Conservation (phyloP, 2,797 vertebrate genomes). For the Lindbergichthys nudifrons region DNA sequence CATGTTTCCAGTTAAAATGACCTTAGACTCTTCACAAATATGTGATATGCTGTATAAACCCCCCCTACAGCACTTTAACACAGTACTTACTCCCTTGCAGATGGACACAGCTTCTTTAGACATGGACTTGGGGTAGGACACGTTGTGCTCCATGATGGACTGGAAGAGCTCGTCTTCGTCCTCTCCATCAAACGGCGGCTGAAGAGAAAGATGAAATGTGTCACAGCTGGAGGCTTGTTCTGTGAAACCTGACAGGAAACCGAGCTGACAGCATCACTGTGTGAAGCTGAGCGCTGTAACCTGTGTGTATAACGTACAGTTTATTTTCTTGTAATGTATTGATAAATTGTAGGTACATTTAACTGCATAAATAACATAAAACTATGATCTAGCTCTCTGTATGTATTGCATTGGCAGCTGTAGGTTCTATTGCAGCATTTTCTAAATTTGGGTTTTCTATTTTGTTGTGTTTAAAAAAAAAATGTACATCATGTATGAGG, state of each 20-base stretch:
- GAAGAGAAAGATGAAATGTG: slow-evolving; percentile 29
- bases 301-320: background rate
- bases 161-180: slow-evolving; percentile 98
- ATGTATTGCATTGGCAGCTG: background rate
- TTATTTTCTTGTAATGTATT: background rate
- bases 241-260: slow-evolving; percentile 2
- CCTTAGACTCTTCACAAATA: background rate
- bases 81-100: slow-evolving; percentile 94
- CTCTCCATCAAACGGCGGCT: slow-evolving; percentile 98
- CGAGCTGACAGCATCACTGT: background rate
- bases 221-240: background rate
- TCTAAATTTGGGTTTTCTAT: too few species aligned
- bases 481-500: too few species aligned
- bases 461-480: too few species aligned
- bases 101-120: slow-evolving; percentile 98
- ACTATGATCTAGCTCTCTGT: background rate
- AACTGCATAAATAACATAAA: background rate
- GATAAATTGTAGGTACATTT: background rate
- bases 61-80: background rate
- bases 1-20: slow-evolving; percentile 10
- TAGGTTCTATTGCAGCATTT: background rate
- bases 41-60: background rate
- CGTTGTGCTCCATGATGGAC: slow-evolving; percentile 99
- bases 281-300: slow-evolving; percentile 10
- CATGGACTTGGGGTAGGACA: slow-evolving; percentile 97